Conservation (phyloP, 2,888 invertebrate species). For the Polietes domitor region DNA sequence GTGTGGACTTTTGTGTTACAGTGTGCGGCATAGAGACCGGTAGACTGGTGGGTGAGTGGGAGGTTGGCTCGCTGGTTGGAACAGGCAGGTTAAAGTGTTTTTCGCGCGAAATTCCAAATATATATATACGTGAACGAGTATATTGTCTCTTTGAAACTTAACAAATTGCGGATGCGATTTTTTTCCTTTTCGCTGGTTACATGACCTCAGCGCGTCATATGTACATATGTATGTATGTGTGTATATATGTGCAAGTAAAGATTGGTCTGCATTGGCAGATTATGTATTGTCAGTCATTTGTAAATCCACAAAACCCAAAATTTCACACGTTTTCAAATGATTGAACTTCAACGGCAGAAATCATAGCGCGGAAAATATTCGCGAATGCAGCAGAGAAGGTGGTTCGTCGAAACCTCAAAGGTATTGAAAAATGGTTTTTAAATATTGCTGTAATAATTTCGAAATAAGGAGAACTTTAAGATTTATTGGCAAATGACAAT, state of each 20-base stretch:
- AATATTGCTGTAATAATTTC: too few relatives aligned
- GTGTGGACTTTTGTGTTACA: too few relatives aligned
- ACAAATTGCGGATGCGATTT: conserved; percentile 36
- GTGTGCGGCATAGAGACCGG: background rate
- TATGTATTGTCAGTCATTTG: conserved; percentile 57
- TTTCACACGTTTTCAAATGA: conserved; percentile 67
- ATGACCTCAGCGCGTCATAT: conserved; percentile 41
- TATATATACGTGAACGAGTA: conserved; percentile 26
- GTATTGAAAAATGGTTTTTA: too few relatives aligned
- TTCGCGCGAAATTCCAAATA: conserved; percentile 77
- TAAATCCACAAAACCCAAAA: conserved; percentile 62
- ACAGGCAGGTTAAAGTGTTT: conserved; percentile 49
- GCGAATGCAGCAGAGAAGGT: too few relatives aligned
- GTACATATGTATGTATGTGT: too few relatives aligned
- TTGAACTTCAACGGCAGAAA: conserved; percentile 42
- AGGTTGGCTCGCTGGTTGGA: background rate
- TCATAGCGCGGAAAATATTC: background rate
- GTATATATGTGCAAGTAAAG: background rate
- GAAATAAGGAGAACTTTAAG: too few relatives aligned
- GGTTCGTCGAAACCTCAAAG: too few relatives aligned
- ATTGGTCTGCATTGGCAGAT: conserved; percentile 6
- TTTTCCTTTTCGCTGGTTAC: conserved; percentile 48
- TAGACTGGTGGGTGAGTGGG: background rate
- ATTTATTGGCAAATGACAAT: too few relatives aligned
- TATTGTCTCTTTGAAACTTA: conserved; percentile 11